Conservation (phyloP, 2,888 invertebrate species). For the Criorhina ranunculi region DNA sequence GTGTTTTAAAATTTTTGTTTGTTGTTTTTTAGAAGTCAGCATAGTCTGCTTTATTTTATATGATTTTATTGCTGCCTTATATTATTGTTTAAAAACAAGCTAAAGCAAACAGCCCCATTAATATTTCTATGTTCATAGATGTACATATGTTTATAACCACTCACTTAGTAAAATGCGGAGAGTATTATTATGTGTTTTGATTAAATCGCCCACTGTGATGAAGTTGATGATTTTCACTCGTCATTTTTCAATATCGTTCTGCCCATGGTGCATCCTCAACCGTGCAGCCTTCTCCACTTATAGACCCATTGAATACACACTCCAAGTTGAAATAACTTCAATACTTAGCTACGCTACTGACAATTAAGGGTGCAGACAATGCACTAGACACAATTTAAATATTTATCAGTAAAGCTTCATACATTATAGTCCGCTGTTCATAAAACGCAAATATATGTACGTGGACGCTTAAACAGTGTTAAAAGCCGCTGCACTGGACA, state of each 20-base stretch:
- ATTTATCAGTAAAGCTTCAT: background rate
- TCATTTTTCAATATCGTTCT: constrained; percentile 30
- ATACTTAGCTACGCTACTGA: constrained; percentile 22
- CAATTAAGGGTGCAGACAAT: constrained; percentile 24
- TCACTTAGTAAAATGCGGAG: background rate
- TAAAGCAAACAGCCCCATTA: too few species aligned
- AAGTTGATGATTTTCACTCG: constrained; percentile 25
- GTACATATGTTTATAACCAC: background rate
- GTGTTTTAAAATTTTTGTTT: too few species aligned
- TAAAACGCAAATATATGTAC: background rate
- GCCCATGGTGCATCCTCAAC: constrained; percentile 27
- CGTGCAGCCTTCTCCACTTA: constrained; percentile 50
- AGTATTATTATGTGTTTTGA: constrained; percentile 19
- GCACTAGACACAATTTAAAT: constrained; percentile 27
- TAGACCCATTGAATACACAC: constrained; percentile 46
- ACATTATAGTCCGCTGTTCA: background rate
- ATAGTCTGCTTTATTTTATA: too few species aligned
- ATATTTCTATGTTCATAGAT: too few species aligned
- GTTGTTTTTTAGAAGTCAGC: too few species aligned
- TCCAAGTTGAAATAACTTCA: constrained; percentile 55
- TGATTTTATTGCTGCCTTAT: too few species aligned
- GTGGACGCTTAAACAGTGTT: too few species aligned
- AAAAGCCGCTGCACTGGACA: too few species aligned
- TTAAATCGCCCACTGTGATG: constrained; percentile 55
- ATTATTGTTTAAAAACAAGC: too few species aligned